These are phyloP conservation scores for Ageneiosus marmoratus DNA, from an alignment of 2,113 vertebrate genomes.

Conservation along the genomic window DNA sequence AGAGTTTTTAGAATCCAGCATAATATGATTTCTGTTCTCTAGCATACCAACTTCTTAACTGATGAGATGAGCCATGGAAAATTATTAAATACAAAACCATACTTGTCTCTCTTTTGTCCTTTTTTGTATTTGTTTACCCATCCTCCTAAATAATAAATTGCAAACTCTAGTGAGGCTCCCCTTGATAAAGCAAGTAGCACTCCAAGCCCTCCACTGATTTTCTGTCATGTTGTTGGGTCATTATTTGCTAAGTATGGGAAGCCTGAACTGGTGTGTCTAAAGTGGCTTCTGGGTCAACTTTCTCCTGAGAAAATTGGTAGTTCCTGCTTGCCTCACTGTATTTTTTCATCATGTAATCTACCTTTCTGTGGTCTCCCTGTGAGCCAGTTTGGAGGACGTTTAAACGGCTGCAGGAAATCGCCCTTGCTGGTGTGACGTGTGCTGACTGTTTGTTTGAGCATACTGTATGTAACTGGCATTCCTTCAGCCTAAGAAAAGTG, in stretches of 20 bases:
- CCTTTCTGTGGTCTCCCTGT: neutral
- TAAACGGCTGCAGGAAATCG: conserved; percentile 1
- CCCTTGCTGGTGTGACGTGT: neutral
- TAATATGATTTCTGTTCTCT: neutral
- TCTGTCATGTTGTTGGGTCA: conserved; percentile 37
- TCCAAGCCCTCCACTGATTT: conserved; percentile 30
- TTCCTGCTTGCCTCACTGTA: neutral
- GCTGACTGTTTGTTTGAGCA: neutral
- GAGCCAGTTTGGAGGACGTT: conserved; percentile 8
- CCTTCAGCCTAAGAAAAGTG: neutral
- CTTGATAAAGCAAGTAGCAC: conserved; percentile 1
- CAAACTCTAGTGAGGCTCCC: conserved; percentile 4
- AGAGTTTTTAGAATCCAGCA: neutral
- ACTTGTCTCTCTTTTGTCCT: neutral
- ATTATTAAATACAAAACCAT: neutral
- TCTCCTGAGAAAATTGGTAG: conserved; percentile 31
- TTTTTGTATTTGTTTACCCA: neutral
- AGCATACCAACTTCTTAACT: neutral
- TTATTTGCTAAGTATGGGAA: conserved; percentile 34
- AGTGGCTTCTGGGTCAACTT: conserved; percentile 33
- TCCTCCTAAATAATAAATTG: conserved; percentile 40
- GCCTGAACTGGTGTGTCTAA: conserved; percentile 21
- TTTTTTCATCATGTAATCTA: conserved; percentile 1
- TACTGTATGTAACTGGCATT: neutral
- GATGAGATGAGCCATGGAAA: neutral